These are phyloP conservation scores for Rhadinocentrus ornatus DNA, from an alignment of 2,797 vertebrate genomes.

Conservation along the genomic window DNA sequence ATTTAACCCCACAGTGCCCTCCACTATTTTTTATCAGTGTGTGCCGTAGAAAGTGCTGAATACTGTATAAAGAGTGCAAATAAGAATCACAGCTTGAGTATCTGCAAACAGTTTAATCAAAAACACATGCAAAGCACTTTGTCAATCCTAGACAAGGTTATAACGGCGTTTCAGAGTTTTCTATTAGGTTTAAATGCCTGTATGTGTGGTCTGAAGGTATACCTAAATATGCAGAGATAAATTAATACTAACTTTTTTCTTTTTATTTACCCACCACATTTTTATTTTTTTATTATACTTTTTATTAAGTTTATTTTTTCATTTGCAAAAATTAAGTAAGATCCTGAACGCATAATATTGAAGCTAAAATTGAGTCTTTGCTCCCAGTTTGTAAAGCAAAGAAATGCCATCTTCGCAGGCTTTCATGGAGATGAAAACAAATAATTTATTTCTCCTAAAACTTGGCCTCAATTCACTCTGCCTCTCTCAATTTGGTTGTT, in stretches of 20 bases:
- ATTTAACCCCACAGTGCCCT: too few species aligned
- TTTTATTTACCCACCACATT: not conserved
- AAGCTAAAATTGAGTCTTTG: conserved; percentile 12
- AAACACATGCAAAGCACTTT: too few species aligned
- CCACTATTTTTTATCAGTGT: too few species aligned
- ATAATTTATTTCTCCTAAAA: conserved; percentile 21
- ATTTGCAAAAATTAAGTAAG: not conserved
- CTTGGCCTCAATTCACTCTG: conserved; percentile 40
- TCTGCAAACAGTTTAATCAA: too few species aligned
- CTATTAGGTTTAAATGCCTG: not conserved
- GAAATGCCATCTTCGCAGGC: conserved; percentile 25
- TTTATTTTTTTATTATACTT: not conserved
- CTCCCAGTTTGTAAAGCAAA: conserved; percentile 28
- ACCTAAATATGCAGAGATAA: not conserved
- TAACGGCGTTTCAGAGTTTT: not conserved
- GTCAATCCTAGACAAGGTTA: too few species aligned
- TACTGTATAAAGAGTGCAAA: too few species aligned
- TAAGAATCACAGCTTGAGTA: too few species aligned
- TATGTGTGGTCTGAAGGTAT: not conserved
- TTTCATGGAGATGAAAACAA: conserved; percentile 24
- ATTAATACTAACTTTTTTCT: not conserved
- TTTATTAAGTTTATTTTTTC: not conserved
- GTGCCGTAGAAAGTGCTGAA: too few species aligned
- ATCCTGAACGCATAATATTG: not conserved
- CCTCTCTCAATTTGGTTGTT: conserved; percentile 42